Evolutionary conservation across 2,888 invertebrate species (phyloP).

Genomic region (Phrixothrix hirtus): DNA sequence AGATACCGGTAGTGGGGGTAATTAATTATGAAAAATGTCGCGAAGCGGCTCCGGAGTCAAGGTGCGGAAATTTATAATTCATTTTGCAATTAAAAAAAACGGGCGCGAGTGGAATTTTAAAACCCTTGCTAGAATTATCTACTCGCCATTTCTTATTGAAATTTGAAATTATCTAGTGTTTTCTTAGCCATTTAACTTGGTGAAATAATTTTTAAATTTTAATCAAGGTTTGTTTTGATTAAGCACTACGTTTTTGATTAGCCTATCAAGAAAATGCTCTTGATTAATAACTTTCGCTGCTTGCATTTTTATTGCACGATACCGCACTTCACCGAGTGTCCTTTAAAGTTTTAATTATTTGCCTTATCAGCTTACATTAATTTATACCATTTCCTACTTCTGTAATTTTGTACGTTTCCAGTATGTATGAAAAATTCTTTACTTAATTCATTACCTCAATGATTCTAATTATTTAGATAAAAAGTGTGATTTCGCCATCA

Average conservation of each 20-base stretch:
- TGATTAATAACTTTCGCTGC: conserved; percentile 18
- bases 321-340: too few relatives aligned
- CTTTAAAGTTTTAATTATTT: too few relatives aligned
- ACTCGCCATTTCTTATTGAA: conserved; percentile 50
- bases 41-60: conserved; percentile 37
- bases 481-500: too few relatives aligned
- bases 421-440: too few relatives aligned
- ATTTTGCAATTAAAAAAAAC: conserved; percentile 49
- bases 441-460: too few relatives aligned
- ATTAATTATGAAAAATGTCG: conserved; percentile 48
- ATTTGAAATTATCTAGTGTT: conserved; percentile 55
- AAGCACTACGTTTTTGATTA: conserved; percentile 22
- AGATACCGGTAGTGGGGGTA: conserved; percentile 36
- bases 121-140: conserved; percentile 38
- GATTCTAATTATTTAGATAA: too few relatives aligned
- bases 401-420: too few relatives aligned
- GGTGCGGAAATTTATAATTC: conserved; percentile 49
- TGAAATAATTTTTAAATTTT: conserved; percentile 55
- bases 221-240: conserved; percentile 44
- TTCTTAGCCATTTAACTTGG: conserved; percentile 56
- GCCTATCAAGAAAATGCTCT: conserved; percentile 6
- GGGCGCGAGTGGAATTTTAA: conserved; percentile 34
- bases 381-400: too few relatives aligned
- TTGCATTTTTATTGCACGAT: too few relatives aligned
- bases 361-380: too few relatives aligned